Evolutionary conservation across 2,797 vertebrate species (phyloP).

Genomic region (Intellagama lesueurii): DNA sequence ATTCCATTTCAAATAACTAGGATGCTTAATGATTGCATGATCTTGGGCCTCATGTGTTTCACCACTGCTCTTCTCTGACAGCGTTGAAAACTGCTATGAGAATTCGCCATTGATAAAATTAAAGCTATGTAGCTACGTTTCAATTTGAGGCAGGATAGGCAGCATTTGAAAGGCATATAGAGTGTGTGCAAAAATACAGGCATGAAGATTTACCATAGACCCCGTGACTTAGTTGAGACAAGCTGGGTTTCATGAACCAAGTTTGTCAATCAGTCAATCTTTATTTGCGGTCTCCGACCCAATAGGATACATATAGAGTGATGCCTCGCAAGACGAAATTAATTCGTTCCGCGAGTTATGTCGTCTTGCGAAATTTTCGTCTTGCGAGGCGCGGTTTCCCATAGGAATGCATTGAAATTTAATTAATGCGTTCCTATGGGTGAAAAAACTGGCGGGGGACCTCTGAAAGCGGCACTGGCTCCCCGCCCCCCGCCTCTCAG

Average conservation of each 20-base stretch:
- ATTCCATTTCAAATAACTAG: neutral
- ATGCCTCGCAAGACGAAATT: too few species aligned
- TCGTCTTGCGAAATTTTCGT: too few species aligned
- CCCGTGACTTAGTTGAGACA: neutral
- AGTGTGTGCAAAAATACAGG: neutral
- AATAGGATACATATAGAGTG: too few species aligned
- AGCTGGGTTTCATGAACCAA: neutral
- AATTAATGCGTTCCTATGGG: too few species aligned
- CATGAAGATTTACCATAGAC: neutral
- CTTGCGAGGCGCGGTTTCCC: too few species aligned
- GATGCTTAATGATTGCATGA: neutral
- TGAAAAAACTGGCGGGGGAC: too few species aligned
- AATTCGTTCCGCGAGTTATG: too few species aligned
- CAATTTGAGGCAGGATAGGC: neutral
- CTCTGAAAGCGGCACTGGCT: too few species aligned
- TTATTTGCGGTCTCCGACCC: too few species aligned
- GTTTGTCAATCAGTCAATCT: too few species aligned
- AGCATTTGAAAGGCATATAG: neutral
- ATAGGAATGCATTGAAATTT: too few species aligned
- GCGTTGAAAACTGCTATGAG: neutral
- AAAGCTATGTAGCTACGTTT: neutral
- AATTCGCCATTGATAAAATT: neutral
- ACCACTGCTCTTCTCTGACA: neutral
- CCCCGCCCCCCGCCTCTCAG: too few species aligned
- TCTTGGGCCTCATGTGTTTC: neutral